Conservation (phyloP, 2,888 invertebrate genomes). For the Drosophila quinaria region DNA sequence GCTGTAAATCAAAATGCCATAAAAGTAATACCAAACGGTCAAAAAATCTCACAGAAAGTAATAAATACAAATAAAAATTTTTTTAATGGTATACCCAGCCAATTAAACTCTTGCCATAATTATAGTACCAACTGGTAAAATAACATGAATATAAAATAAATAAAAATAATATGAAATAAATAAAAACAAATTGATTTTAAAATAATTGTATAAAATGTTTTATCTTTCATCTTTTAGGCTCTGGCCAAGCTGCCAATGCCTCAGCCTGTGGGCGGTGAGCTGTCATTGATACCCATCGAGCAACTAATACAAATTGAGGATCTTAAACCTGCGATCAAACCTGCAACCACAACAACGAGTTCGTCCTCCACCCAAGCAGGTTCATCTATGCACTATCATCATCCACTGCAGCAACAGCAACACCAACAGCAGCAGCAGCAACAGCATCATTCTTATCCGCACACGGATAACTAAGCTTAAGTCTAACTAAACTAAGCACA, state of each 20-base stretch:
- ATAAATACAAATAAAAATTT: too few relatives aligned
- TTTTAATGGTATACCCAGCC: too few relatives aligned
- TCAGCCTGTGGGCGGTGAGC: constrained; percentile 91
- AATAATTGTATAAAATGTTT: not conserved
- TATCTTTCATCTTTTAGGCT: constrained; percentile 84
- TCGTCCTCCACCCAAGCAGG: constrained; percentile 58
- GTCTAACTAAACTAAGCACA: not conserved
- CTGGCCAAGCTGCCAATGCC: constrained; percentile 84
- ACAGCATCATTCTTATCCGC: constrained; percentile 50
- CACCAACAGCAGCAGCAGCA: constrained; percentile 55
- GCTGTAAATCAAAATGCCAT: too few relatives aligned
- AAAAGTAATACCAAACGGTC: too few relatives aligned
- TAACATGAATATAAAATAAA: too few relatives aligned
- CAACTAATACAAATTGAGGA: constrained; percentile 92
- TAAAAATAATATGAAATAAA: too few relatives aligned
- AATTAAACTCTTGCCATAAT: too few relatives aligned
- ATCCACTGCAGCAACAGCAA: constrained; percentile 24
- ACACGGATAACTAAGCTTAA: constrained; percentile 67
- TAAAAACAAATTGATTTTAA: too few relatives aligned
- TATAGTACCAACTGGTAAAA: too few relatives aligned
- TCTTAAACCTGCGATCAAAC: constrained; percentile 81
- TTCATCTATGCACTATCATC: constrained; percentile 56
- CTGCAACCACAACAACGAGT: constrained; percentile 54
- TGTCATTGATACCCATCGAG: constrained; percentile 94
- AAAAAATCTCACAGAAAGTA: too few relatives aligned